Evolutionary conservation across 1,140 invertebrate species (phyloP), one percentile per base, ranked within the genome.

Genomic region (Archegozetes longisetosus): DNA sequence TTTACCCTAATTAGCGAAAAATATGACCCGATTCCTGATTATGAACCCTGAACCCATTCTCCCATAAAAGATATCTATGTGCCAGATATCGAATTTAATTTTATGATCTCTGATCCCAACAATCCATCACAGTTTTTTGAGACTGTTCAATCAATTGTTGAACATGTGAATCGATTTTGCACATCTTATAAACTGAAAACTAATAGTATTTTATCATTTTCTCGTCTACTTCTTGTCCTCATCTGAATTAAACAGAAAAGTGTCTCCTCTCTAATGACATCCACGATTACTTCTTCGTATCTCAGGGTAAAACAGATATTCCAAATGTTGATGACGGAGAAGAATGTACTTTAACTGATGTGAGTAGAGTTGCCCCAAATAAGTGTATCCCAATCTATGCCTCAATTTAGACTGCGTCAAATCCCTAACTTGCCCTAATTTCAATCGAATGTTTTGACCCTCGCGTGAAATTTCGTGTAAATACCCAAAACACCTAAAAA

Each of bases 301-400:
- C 91, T 73, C 94, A 98, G 80, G 95, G 93, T 78, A 92, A 93
- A 81, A 84, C 88, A 64, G 88, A 86, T 66, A 94, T 98, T 73
- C 89, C 94, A 68, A 84, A 82, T 72, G 84, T 98, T 62, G 91
- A 98, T 80, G 95, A 98, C 75, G 84, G 81, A 68, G 92, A 95
- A 76, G 95, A 98, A 83, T 88, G 86, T 79, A 68, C 70, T 66
- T 74, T 89, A 67, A 94, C 92, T 67, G 92, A 97, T 78, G 85
- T 68, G 53, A 65, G 67, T 68, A 53, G 1, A 46, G n/a, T 55
- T 14, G 17, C 22, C 51, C 51, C 22, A 20, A 14, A 22, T 53
- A 22, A 14, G 1, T 14, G 13, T 53, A 22, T 14, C 17, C 13
- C 13, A 1, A 53, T 22, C 13, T 14, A 14, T 47, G 14, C 14